Evolutionary conservation across 2,797 vertebrate genomes (phyloP).

Genomic region (Sebastes baramenuke): DNA sequence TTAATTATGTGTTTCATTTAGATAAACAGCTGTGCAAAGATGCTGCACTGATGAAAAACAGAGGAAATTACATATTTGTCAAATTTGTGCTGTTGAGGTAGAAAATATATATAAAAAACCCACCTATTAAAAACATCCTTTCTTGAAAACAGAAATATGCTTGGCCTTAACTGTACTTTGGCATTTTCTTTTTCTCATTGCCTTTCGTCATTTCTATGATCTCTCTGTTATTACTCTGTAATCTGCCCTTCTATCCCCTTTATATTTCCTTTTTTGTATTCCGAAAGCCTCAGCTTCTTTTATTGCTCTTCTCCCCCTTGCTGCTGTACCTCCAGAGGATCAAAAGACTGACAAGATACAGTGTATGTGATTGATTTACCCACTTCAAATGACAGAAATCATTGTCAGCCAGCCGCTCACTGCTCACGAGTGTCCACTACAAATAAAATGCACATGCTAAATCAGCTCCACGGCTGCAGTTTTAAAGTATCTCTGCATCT

Average conservation of each 20-base stretch:
- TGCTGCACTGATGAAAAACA: neutral
- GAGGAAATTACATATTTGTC: neutral
- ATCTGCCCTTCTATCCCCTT: slow-evolving; percentile 17
- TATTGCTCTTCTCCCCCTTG: slow-evolving; percentile 28
- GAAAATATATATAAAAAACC: neutral
- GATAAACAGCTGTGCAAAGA: slow-evolving; percentile 22
- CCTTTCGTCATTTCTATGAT: slow-evolving; percentile 1
- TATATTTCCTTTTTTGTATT: neutral
- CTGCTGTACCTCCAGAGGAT: slow-evolving; percentile 16
- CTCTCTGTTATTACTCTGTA: slow-evolving; percentile 23
- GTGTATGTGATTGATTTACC: slow-evolving; percentile 27
- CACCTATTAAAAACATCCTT: neutral
- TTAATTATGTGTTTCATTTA: slow-evolving; percentile 30
- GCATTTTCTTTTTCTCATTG: slow-evolving; percentile 8
- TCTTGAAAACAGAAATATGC: slow-evolving; percentile 19
- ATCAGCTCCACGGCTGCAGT: slow-evolving; percentile 11
- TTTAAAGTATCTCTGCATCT: slow-evolving; percentile 22
- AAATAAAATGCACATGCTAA: slow-evolving; percentile 38
- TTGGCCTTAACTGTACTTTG: neutral
- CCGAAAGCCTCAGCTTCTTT: neutral
- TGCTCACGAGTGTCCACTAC: slow-evolving; percentile 36
- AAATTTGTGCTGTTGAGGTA: neutral
- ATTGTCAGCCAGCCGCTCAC: slow-evolving; percentile 14
- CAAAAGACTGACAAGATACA: slow-evolving; percentile 18
- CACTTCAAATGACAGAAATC: slow-evolving; percentile 47